Conservation (phyloP, 2,888 invertebrate genomes). For the Volucella inanis region DNA sequence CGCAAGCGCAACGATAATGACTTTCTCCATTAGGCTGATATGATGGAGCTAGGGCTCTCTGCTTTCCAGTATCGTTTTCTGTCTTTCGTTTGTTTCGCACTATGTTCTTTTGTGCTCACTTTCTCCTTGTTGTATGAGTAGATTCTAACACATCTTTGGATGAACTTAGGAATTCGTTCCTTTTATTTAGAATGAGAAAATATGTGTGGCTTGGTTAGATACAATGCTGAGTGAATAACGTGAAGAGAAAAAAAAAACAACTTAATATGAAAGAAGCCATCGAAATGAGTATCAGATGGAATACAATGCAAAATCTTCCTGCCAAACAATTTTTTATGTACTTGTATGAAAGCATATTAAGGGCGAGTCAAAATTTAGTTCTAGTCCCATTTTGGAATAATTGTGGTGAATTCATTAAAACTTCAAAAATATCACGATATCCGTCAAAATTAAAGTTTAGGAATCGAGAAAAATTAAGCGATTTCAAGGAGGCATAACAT, state of each 20-base stretch:
- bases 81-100: constrained; percentile 33
- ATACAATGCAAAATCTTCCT: background rate
- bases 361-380: constrained; percentile 4
- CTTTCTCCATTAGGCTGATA: constrained; percentile 46
- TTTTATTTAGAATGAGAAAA: background rate
- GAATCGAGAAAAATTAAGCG: too few species aligned
- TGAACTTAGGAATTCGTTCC: background rate
- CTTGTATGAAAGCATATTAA: background rate
- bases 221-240: background rate
- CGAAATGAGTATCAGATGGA: constrained; percentile 15
- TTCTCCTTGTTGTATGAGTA: constrained; percentile 28
- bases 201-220: background rate
- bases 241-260: constrained; percentile 5
- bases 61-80: constrained; percentile 55
- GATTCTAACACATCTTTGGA: constrained; percentile 19
- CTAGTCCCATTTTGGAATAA: background rate
- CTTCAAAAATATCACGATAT: too few species aligned
- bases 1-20: constrained; percentile 26
- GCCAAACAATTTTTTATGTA: background rate
- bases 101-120: constrained; percentile 53
- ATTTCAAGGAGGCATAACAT: too few species aligned
- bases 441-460: too few species aligned
- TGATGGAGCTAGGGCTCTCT: constrained; percentile 23
- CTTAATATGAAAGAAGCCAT: constrained; percentile 9
- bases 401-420: too few species aligned